These are phyloP conservation scores for Brienomyrus brachyistius DNA, from an alignment of 2,113 vertebrate genomes.

Conservation along the genomic window DNA sequence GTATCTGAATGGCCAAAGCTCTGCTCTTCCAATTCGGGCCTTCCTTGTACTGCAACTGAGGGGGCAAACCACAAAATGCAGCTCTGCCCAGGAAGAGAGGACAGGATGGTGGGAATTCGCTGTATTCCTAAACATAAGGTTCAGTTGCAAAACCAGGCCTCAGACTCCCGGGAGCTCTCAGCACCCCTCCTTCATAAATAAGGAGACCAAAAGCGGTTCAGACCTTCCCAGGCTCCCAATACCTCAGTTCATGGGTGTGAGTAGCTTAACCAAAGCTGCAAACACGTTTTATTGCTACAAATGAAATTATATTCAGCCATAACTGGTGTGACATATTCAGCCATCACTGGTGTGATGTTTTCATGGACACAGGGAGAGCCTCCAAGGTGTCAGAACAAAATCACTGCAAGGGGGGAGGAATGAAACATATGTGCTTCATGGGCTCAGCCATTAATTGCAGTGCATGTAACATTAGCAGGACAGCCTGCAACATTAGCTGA, in stretches of 20 bases:
- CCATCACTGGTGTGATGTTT: background rate
- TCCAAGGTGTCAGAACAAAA: background rate
- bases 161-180: background rate
- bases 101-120: background rate
- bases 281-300: background rate
- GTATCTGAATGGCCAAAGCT: background rate
- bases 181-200: background rate
- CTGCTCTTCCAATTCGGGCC: background rate
- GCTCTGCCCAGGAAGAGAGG: background rate
- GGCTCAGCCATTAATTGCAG: background rate
- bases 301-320: background rate
- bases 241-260: background rate
- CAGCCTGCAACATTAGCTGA: background rate
- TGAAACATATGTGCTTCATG: background rate
- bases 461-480: background rate
- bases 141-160: background rate
- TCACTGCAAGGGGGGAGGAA: background rate
- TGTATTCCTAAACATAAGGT: background rate
- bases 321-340: background rate
- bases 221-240: background rate
- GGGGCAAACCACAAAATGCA: background rate
- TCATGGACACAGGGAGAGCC: background rate
- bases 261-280: background rate
- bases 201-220: background rate
- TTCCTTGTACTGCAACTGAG: background rate